Evolutionary conservation across 2,797 vertebrate genomes (phyloP).

Genomic region (Taenioides sp.): DNA sequence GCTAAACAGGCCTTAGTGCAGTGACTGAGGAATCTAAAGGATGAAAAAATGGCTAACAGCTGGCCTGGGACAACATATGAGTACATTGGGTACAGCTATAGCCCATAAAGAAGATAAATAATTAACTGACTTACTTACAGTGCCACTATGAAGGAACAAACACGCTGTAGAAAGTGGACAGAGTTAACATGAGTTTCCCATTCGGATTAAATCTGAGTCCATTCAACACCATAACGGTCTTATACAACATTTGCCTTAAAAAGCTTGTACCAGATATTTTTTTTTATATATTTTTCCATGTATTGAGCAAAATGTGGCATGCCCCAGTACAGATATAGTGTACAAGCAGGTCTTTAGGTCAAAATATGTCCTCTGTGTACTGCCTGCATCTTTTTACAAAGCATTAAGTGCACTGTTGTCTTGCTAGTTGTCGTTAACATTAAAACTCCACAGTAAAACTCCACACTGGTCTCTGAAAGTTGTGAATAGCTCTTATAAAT

Average conservation of each 20-base stretch:
- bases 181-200: background rate
- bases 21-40: background rate
- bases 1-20: background rate
- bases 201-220: background rate
- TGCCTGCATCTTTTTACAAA: too few relatives aligned
- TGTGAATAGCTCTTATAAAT: too few relatives aligned
- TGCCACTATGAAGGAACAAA: background rate
- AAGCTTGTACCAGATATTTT: too few relatives aligned
- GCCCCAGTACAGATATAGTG: too few relatives aligned
- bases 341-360: too few relatives aligned
- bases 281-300: too few relatives aligned
- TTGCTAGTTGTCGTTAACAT: too few relatives aligned
- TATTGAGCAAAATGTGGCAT: too few relatives aligned
- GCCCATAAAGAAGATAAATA: slow-evolving; percentile 1
- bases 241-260: background rate
- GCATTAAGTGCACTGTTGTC: too few relatives aligned
- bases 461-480: too few relatives aligned
- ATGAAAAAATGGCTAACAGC: background rate
- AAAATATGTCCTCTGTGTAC: too few relatives aligned
- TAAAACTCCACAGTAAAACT: too few relatives aligned
- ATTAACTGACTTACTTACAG: background rate
- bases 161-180: background rate
- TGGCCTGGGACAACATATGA: background rate
- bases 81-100: background rate
- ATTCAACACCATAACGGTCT: background rate